A percentile compares a stretch with the other conserved stretches of the same genome.
Conservation (phyloP, 2,797 vertebrate species). For the Scolopax rusticola region DNA sequence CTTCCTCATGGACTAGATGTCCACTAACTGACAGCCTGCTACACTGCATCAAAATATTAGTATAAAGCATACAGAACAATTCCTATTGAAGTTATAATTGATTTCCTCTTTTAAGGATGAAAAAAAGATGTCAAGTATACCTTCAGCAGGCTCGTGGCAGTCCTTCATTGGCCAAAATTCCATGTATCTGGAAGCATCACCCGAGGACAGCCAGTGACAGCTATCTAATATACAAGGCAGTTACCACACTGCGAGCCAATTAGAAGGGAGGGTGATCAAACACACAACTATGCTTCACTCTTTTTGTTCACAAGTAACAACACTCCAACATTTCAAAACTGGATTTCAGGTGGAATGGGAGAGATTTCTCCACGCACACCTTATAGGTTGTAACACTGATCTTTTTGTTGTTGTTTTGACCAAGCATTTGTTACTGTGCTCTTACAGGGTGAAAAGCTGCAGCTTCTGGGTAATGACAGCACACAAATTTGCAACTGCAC, state of each 20-base stretch:
- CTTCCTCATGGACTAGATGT: fast-evolving
- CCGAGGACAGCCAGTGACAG: not conserved
- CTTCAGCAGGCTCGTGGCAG: not conserved
- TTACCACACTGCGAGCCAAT: slow-evolving; percentile 53
- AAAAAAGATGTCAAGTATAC: not conserved
- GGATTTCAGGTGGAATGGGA: not conserved
- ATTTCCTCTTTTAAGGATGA: not conserved
- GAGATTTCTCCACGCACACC: not conserved
- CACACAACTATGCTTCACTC: slow-evolving; percentile 36
- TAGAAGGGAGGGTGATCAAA: slow-evolving; percentile 23
- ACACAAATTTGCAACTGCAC: not conserved
- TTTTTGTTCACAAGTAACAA: not conserved
- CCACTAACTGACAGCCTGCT: not conserved
- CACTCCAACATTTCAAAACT: slow-evolving; percentile 3
- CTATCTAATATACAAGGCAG: slow-evolving; percentile 34
- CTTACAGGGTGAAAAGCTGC: not conserved
- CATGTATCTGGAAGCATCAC: slow-evolving; percentile 5
- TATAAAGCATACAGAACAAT: not conserved
- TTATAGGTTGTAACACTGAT: not conserved
- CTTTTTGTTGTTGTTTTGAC: not conserved
- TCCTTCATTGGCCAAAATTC: slow-evolving; percentile 48
- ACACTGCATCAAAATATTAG: not conserved
- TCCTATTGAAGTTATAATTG: not conserved
- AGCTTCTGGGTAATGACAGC: not conserved
- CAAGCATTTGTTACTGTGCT: not conserved